Evolutionary conservation across 30 jellyfish, hydroid and myxozoan species (phyloP), one percentile per base, ranked within the genome.

Genomic region (Catostylus mosaicus): DNA sequence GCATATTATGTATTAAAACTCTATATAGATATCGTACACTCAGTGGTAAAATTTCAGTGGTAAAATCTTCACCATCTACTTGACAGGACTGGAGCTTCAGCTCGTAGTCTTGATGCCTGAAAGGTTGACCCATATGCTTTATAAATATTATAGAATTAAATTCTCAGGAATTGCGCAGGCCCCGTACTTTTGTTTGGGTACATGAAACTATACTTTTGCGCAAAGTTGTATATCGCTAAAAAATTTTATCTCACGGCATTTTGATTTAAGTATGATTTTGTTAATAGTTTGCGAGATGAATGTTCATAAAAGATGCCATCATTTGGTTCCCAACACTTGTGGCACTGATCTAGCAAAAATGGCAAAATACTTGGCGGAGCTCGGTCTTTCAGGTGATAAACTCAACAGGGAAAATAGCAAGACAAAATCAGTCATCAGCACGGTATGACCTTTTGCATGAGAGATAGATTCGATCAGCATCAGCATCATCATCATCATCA

Each of bases 221-320:
- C 18, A 10, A 46, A 46, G 18, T 46, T 46, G 60, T 11, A 11
- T 10, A 46, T 10, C 60, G 11, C 60, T 46, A 11, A 10, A 10
- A 10, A 20, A 46, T 62, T 0, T n/a, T 4, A 12, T 48, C 73
- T 1, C 52, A 26, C 37, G 1, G 4, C n/a, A n/a, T n/a, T n/a
- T n/a, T n/a, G n/a, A n/a, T n/a, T n/a, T n/a, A n/a, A n/a, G n/a
- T n/a, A n/a, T n/a, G n/a, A n/a, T n/a, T n/a, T 6, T 43, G 16
- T 47, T 83, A 48, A 34, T 38, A 93, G 99, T 86, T 14, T 93
- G 99, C 36, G 89, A 88, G 56, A 72, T 82, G 85, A 93, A 93
- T 73, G 99, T 93, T 29, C 99, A 93, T 66, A 71, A 82, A 26
- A 66, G 99, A 83, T 93, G 99, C 56, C 96, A 93, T 54, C 91